Conservation (phyloP, 2,113 vertebrate species). For the Charina bottae region DNA sequence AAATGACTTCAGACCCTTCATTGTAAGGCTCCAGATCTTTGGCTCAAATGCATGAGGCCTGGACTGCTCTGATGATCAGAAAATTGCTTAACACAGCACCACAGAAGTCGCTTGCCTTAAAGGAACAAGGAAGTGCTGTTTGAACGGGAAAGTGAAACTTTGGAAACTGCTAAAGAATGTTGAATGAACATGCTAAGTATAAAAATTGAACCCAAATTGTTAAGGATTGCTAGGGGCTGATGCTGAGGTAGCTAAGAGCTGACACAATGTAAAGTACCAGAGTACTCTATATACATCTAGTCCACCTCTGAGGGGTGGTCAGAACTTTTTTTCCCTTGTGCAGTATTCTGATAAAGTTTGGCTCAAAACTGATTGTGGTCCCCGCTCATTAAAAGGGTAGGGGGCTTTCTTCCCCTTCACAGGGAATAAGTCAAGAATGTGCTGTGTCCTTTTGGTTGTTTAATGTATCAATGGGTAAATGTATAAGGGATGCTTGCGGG, state of each 20-base stretch:
- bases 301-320: neutral
- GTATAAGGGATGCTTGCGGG: neutral
- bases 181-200: neutral
- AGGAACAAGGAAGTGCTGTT: neutral
- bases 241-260: neutral
- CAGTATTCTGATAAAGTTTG: neutral
- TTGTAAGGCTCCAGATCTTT: neutral
- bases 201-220: neutral
- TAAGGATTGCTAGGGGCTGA: neutral
- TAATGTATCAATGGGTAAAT: neutral
- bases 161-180: neutral
- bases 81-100: neutral
- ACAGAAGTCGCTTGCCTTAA: neutral
- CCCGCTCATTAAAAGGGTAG: neutral
- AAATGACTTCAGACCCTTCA: neutral
- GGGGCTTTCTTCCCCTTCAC: neutral
- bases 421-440: neutral
- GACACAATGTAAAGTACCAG: neutral
- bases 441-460: neutral
- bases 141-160: neutral
- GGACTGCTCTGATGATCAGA: neutral
- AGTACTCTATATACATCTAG: neutral
- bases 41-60: neutral
- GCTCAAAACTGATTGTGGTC: neutral
- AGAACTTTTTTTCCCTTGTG: neutral